Evolutionary conservation across 2,888 invertebrate species (phyloP), one percentile per base, ranked within the genome.

Genomic region (Toxonevra muliebris): DNA sequence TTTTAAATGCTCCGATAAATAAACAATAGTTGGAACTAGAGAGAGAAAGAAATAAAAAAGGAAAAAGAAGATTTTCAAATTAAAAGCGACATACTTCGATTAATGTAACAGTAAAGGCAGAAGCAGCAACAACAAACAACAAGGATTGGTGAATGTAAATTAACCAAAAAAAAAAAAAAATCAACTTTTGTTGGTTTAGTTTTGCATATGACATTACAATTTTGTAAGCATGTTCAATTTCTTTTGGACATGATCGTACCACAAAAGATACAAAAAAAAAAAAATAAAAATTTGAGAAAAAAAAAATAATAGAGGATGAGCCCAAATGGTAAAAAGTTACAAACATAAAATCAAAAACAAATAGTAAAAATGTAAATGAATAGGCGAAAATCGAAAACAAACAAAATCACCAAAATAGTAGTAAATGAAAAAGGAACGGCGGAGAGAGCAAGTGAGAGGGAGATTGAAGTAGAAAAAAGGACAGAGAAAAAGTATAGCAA

Each of bases 301-400:
- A 54, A n/a, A 62, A 40, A 54, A 41, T 40, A 42, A 3, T 20
- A 45, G 43, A 42, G 20, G 53, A 17, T 8, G 19, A 20, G 40
- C 19, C 13, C 20, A 40, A 53, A 48, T 40, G 30, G 30, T 15
- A 40, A 54, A 61, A 43, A 55, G 41, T 19, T 42, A 66, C 13
- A 61, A 55, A 30, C 12, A 17, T n/a, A 42, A 53, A 59, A 63
- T 52, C 9, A 40, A 45, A 57, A 40, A 41, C 10, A 53, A 17
- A 12, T 20, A 13, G 52, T 17, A 12, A 15, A 59, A 59, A 53
- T 20, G 17, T 15, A 43, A 58, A 45, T 58, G 53, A 52, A 58
- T 58, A 11, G 15, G n/a, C 57, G 40, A 62, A 67, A 66, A 61
- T 50, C 55, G 69, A 77, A 78, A 79, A 76, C 76, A 76, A 77